Evolutionary conservation across 2,113 vertebrate species (phyloP).

Genomic region (Mystacornis crossleyi): DNA sequence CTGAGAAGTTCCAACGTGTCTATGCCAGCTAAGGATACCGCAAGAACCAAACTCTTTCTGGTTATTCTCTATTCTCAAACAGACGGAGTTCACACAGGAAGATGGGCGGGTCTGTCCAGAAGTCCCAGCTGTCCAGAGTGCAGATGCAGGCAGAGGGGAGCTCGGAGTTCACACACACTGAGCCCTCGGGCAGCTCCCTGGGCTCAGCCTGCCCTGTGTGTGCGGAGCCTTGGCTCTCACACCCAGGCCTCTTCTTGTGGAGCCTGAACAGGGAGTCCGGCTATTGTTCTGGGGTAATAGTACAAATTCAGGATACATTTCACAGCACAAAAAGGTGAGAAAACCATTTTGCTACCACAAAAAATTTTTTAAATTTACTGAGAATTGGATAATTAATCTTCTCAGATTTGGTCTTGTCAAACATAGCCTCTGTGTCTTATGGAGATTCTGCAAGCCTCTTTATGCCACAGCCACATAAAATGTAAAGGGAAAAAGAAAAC

Average conservation of each 20-base stretch:
- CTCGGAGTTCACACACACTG: fast-evolving
- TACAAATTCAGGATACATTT: not conserved
- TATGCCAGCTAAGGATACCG: not conserved
- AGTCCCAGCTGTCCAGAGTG: not conserved
- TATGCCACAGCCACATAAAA: not conserved
- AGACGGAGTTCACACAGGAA: not conserved
- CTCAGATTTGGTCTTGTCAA: not conserved
- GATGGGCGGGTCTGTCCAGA: not conserved
- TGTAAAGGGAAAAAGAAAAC: not conserved
- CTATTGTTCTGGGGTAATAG: not conserved
- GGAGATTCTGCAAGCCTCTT: not conserved
- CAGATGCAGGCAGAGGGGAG: not conserved
- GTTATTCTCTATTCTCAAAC: not conserved
- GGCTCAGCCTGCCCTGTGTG: fast-evolving
- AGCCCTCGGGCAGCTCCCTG: not conserved
- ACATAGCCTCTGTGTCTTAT: not conserved
- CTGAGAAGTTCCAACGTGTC: not conserved
- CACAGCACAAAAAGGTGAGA: not conserved
- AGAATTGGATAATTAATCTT: not conserved
- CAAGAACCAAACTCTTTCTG: not conserved
- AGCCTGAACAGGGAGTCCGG: not conserved
- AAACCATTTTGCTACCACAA: not conserved
- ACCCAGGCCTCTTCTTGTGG: fast-evolving
- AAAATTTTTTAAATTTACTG: not conserved
- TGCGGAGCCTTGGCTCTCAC: not conserved